phyloP scores from a whole-genome alignment of 2,113 vertebrate species.

The Psilopogon haemacephalus region DNA sequence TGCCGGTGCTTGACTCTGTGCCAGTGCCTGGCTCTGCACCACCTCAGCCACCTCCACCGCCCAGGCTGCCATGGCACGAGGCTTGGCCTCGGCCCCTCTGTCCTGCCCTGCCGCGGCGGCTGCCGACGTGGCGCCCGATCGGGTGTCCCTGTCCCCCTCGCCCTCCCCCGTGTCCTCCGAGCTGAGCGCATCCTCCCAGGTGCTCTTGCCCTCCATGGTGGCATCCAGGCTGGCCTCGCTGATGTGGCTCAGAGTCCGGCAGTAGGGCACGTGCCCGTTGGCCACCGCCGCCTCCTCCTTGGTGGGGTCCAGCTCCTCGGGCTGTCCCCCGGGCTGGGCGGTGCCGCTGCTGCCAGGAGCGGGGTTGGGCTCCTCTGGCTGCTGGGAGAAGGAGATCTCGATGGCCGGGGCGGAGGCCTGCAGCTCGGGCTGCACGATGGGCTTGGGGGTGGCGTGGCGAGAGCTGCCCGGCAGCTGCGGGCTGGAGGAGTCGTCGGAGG shows the following conservation, averaged over 20 bases:
- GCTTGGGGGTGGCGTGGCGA: constrained; percentile 75
- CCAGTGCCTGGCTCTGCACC: background rate
- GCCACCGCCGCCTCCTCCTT: constrained; percentile 57
- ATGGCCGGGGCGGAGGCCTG: constrained; percentile 77
- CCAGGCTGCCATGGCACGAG: accelerated
- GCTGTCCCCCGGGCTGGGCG: background rate
- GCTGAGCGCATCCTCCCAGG: constrained; percentile 3
- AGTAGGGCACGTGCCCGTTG: constrained; percentile 80
- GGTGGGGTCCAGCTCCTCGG: constrained; percentile 34
- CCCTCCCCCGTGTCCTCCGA: background rate
- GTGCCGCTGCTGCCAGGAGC: constrained; percentile 16
- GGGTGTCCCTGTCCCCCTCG: background rate
- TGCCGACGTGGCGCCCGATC: background rate
- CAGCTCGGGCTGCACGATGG: constrained; percentile 81
- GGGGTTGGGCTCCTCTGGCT: constrained; percentile 66
- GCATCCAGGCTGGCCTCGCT: constrained; percentile 89
- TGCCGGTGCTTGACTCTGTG: accelerated
- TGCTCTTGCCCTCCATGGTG: constrained; percentile 49
- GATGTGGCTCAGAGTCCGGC: constrained; percentile 92
- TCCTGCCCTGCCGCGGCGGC: background rate
- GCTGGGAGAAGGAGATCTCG: constrained; percentile 84
- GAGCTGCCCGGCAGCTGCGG: constrained; percentile 83
- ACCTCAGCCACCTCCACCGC: background rate
- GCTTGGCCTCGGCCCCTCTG: constrained; percentile 7
- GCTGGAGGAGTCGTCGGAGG: constrained; percentile 92